These are phyloP conservation scores for Melanotaenia parkinsoni DNA, from an alignment of 2,797 vertebrate genomes.

Conservation along the genomic window DNA sequence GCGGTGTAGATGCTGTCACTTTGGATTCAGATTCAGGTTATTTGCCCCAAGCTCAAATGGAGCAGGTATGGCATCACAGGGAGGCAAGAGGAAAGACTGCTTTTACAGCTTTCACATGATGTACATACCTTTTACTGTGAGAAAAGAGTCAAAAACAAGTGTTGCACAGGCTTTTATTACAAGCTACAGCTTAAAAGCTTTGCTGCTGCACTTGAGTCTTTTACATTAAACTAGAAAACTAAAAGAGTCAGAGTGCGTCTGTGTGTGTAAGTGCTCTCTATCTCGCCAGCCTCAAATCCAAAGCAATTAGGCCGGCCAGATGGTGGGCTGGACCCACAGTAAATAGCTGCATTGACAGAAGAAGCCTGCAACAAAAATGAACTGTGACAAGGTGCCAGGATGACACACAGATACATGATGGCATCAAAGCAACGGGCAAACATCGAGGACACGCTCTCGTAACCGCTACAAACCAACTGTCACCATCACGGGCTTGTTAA, in stretches of 20 bases:
- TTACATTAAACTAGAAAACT: conserved; percentile 58
- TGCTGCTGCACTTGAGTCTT: conserved; percentile 48
- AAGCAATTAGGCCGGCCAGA: conserved; percentile 86
- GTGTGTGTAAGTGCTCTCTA: conserved; percentile 56
- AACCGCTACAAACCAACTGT: conserved; percentile 56
- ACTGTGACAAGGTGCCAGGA: conserved; percentile 73
- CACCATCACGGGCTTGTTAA: conserved; percentile 14
- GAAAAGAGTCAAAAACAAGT: conserved; percentile 36
- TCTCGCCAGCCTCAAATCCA: conserved; percentile 80
- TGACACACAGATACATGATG: conserved; percentile 57
- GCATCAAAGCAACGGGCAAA: conserved; percentile 58
- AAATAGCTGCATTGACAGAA: conserved; percentile 78
- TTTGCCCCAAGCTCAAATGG: conserved; percentile 51
- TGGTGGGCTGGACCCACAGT: conserved; percentile 78
- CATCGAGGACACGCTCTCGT: conserved; percentile 18
- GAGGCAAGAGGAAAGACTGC: neutral
- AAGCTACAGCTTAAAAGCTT: conserved; percentile 59
- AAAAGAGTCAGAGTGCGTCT: conserved; percentile 43
- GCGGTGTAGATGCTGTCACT: conserved; percentile 68
- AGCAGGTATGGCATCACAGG: conserved; percentile 54
- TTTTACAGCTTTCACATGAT: conserved; percentile 51
- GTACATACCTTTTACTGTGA: conserved; percentile 37
- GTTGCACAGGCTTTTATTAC: conserved; percentile 47
- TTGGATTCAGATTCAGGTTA: conserved; percentile 76
- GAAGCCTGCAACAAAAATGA: conserved; percentile 72